Base-by-base conservation (phyloP, 2,113 vertebrate genomes). In the Propithecus coquereli region DNA sequence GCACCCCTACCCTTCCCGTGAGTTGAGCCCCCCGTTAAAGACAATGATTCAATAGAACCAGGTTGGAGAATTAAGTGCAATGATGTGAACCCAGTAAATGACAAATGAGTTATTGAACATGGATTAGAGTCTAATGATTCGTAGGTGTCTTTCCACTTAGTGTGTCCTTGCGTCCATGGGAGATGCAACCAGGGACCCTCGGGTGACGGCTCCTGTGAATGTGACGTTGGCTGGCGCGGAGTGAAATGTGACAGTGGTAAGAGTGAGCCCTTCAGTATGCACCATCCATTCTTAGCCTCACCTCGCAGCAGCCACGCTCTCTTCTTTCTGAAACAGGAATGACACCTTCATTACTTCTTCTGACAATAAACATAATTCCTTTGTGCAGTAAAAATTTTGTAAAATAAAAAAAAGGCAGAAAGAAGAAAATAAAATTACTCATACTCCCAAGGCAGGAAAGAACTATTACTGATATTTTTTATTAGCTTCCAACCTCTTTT, bases 161-260 rank as follows among this genome's bases (percentile, higher is more conserved):
- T 5, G 0, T 99, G 99, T 27, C 0, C 92, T 7, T 99, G 99
- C 59, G 88, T 98, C 68, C 98, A 99, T 0, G 99, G 99, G 34
- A 99, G 95, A 94, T 99, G 99, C 97, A 99, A 66, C 20, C 99
- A 99, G 0, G 99, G 99, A 8, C 91, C 97, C 0, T 17, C 92
- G 0, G 99, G 99, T 0, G 99, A 99, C 0, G 99, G 99, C 27
- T 98, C 98, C 82, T 99, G 99, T 3, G 98, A 99, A 34, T 99
- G 99, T 82, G 98, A 99, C 0, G 34, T 98, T 10, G 99, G 99
- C 82, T 99, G 99, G 99, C 99, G 98, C 96, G 99, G 99, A 4
- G 94, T 99, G 63, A 96, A 5, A 0, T 99, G 99, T 8, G 98
- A 99, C 0, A 96, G 90, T 0, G 98, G 99, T 99, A 98, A 88